These are phyloP conservation scores for Cecidostiba fungosa DNA, from an alignment of 2,888 invertebrate genomes.

Conservation along the genomic window DNA sequence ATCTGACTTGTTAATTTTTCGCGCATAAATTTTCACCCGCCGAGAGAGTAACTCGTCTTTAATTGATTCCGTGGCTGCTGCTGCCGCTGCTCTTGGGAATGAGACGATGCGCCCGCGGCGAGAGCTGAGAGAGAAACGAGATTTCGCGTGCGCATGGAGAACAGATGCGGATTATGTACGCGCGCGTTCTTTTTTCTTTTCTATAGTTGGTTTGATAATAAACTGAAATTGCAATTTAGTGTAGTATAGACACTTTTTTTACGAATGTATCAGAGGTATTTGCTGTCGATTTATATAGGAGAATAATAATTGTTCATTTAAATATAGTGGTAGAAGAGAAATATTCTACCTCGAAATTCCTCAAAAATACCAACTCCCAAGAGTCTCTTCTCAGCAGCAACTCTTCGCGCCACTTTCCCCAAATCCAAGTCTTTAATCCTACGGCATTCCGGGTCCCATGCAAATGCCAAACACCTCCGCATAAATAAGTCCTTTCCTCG, in stretches of 20 bases:
- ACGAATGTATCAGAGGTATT: no score
- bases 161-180: background rate
- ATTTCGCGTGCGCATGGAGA: background rate
- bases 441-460: background rate
- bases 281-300: no score
- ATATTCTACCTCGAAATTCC: background rate
- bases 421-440: slow-evolving; percentile 44
- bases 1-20: slow-evolving; percentile 80
- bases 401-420: background rate
- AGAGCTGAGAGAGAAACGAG: slow-evolving; percentile 8
- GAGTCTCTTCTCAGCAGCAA: background rate
- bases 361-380: background rate
- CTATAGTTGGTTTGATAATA: background rate
- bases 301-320: background rate
- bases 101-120: slow-evolving; percentile 7
- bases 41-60: slow-evolving; percentile 66
- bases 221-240: background rate
- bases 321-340: background rate
- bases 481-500: slow-evolving; percentile 50
- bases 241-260: no score
- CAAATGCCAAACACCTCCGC: slow-evolving; percentile 34
- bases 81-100: background rate
- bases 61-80: slow-evolving; percentile 72
- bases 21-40: slow-evolving; percentile 74
- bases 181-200: background rate